Base-by-base conservation (phyloP, 2,797 vertebrate genomes). In the Oryzias sinensis region DNA sequence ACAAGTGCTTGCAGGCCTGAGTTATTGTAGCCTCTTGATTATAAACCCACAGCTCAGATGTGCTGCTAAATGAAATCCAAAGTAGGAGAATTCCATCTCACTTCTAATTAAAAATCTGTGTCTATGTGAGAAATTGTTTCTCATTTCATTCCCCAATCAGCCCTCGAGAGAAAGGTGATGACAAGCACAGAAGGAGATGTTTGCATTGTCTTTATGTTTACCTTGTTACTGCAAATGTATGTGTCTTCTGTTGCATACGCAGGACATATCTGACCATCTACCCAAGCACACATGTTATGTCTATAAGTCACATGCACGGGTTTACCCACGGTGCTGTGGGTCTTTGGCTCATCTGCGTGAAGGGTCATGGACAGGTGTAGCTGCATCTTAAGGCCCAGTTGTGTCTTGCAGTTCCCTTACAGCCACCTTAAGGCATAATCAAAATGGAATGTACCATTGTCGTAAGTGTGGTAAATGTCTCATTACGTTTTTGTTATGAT, bases 51-150 rank as follows among this genome's bases (percentile, higher is more conserved):
- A 71, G 62, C 70, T 70, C 62, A 66, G 70, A 79, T 78, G 67
- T 67, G 65, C 64, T 50, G 50, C 68, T n/a, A 53, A 76, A 81
- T 80, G 70, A 76, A 80, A 78, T 68, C 63, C 68, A 79, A 72
- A 42, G 17, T 67, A 73, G 78, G 74, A 80, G 83, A 86, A 86
- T 74, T 78, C 70, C 53, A 68, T 79, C 76, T 74, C 63, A 63
- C 58, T 79, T 59, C 77, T 81, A 84, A 85, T 88, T 88, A 84
- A 85, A 70, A 79, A 70, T 75, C 76, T 75, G 74, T 76, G 78
- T 81, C 72, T 76, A 73, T 79, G 79, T 84, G 77, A 80, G 81
- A 76, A 75, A 77, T 77, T 80, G 74, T 83, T 86, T 82, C 70
- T 76, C 51, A 67, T 80, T 79, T 77, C 70, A 62, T 65, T 70